Conservation (phyloP, 2,113 vertebrate genomes). For the Elephas maximus region DNA sequence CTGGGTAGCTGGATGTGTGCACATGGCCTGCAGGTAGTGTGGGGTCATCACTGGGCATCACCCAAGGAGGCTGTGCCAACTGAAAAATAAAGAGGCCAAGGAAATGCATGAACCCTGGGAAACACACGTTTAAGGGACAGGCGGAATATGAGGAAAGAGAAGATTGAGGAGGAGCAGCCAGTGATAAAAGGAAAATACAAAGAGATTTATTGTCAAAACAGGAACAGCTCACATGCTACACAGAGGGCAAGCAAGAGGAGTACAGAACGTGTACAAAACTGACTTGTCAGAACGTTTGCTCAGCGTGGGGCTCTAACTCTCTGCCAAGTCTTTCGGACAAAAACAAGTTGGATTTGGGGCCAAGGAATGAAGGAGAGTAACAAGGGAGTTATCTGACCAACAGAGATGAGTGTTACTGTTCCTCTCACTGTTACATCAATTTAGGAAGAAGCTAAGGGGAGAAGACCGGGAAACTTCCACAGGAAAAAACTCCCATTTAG, state of each 20-base stretch:
- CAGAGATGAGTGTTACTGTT: neutral
- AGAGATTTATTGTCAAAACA: neutral
- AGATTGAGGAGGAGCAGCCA: neutral
- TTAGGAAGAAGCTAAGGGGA: conserved; percentile 9
- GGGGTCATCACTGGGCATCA: neutral
- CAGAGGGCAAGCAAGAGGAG: neutral
- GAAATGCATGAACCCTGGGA: neutral
- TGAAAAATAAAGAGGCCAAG: neutral
- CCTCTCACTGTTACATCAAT: neutral
- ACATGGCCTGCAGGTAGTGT: neutral
- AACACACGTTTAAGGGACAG: neutral
- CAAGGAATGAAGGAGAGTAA: neutral
- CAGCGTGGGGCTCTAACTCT: neutral
- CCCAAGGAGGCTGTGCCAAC: neutral
- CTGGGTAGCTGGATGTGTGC: neutral
- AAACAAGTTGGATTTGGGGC: neutral
- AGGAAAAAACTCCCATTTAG: neutral
- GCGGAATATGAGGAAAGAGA: neutral
- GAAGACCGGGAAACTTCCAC: neutral
- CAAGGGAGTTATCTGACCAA: neutral
- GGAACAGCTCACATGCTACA: neutral
- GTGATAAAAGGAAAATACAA: neutral
- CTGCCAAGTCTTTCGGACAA: neutral
- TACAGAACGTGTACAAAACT: accelerated
- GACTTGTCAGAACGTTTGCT: neutral